A percentile compares a stretch with the other conserved stretches of the same genome.
Evolutionary conservation across 2,797 vertebrate species (phyloP).

Genomic region (Anolis apletophallus): DNA sequence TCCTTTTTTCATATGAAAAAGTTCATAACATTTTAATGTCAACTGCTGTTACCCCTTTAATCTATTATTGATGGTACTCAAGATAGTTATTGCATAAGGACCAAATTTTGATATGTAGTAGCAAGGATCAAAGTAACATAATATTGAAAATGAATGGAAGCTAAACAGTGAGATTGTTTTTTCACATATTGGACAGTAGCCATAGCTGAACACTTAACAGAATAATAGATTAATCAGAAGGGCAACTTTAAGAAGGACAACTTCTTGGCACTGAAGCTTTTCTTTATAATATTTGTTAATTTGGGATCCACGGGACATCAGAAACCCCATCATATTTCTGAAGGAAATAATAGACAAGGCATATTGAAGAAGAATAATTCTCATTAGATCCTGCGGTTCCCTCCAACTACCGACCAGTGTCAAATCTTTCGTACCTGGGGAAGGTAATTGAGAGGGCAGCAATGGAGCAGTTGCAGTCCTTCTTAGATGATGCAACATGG

Average conservation of each 20-base stretch:
- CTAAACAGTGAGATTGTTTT: background rate
- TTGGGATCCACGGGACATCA: background rate
- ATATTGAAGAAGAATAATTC: background rate
- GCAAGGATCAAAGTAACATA: background rate
- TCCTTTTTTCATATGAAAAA: too few species aligned
- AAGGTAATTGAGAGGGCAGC: too few species aligned
- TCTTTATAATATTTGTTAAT: background rate
- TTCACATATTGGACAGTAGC: background rate
- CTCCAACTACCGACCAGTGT: too few species aligned
- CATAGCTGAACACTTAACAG: background rate
- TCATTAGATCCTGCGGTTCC: too few species aligned
- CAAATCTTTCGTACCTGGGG: too few species aligned
- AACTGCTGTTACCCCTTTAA: background rate
- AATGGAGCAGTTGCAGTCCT: too few species aligned
- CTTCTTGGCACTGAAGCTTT: background rate
- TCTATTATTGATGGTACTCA: background rate
- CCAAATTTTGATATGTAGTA: background rate
- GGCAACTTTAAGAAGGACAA: background rate
- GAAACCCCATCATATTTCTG: background rate
- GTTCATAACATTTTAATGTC: too few species aligned
- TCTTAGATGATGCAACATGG: too few species aligned
- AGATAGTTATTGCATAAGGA: background rate
- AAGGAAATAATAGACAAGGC: background rate
- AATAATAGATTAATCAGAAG: conserved; percentile 1
- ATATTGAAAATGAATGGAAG: background rate